Evolutionary conservation across 2,113 vertebrate species (phyloP).

Genomic region (Melanerpes formicivorus): DNA sequence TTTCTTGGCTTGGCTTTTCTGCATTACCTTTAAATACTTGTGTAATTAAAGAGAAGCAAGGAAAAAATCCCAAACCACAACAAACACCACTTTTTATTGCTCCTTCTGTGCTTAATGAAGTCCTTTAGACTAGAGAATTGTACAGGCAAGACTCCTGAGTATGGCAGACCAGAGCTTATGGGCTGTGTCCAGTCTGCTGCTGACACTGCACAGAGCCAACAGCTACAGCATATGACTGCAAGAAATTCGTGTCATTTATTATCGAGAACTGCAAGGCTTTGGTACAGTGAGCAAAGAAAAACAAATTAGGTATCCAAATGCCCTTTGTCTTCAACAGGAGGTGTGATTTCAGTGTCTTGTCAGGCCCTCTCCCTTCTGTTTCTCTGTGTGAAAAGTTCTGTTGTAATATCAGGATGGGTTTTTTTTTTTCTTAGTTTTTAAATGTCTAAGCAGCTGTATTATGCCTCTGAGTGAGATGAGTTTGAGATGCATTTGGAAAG

Average conservation of each 20-base stretch:
- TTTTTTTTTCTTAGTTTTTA: background rate
- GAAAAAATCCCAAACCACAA: conserved; percentile 23
- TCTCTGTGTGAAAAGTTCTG: background rate
- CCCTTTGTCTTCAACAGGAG: background rate
- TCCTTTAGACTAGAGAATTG: background rate
- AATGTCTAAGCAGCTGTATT: background rate
- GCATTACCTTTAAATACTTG: background rate
- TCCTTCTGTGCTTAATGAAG: background rate
- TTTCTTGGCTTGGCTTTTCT: background rate
- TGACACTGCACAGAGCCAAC: background rate
- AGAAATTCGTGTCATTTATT: background rate
- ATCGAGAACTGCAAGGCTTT: background rate
- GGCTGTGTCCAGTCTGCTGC: background rate
- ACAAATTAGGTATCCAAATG: background rate
- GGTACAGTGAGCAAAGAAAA: background rate
- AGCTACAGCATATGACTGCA: background rate
- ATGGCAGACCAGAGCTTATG: background rate
- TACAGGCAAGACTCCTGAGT: conserved; percentile 19
- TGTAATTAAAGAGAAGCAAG: conserved; percentile 45
- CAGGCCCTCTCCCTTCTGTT: background rate
- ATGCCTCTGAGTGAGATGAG: background rate
- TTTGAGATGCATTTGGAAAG: background rate
- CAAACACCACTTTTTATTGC: conserved; percentile 17
- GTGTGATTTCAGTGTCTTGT: background rate
- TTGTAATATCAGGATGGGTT: background rate